Evolutionary conservation across 2,888 invertebrate genomes (phyloP), one percentile per base, ranked within the genome.

Genomic region (Tipula lateralis): DNA sequence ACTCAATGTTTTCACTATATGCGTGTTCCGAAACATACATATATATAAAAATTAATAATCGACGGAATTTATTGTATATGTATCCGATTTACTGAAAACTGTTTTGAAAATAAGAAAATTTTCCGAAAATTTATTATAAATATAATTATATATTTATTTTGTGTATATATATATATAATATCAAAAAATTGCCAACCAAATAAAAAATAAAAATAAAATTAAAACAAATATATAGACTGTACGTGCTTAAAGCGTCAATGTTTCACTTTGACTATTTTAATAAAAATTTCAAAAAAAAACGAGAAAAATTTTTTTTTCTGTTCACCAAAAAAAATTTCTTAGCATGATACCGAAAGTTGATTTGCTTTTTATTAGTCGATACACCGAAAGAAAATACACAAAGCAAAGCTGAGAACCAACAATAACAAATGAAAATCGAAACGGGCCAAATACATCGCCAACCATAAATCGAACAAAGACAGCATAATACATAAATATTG

Each of bases 171-270:
- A 39, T 39, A 39, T 39, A 13, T 29, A 82, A 82, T 30, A 82
- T 82, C 30, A 29, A 82, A 30, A 30, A 82, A 30, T 82, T n/a
- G n/a, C n/a, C 16, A 82, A 82, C 29, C 82, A 82, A 82, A 82
- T 30, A 82, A 29, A 30, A 82, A 66, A 82, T 30, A 82, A 82
- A 82, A 82, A 16, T 30, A 82, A 82, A 30, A 82, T 30, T 83
- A 83, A 83, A 83, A 83, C 19, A 83, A 83, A 34, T 83, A 83
- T 34, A 66, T 82, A 82, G 82, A 82, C n/a, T 82, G 87, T 89
- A 90, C 90, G 90, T 90, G 90, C 88, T 90, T 88, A 88, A 90
- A 89, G 90, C 90, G 90, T 90, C 90, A 90, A 89, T 89, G 90
- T 89, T 90, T 90, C 89, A 88, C 89, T 90, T 91, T 90, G 91